Conservation (phyloP, 1,140 invertebrate species). For the Drosophila biarmipes region DNA sequence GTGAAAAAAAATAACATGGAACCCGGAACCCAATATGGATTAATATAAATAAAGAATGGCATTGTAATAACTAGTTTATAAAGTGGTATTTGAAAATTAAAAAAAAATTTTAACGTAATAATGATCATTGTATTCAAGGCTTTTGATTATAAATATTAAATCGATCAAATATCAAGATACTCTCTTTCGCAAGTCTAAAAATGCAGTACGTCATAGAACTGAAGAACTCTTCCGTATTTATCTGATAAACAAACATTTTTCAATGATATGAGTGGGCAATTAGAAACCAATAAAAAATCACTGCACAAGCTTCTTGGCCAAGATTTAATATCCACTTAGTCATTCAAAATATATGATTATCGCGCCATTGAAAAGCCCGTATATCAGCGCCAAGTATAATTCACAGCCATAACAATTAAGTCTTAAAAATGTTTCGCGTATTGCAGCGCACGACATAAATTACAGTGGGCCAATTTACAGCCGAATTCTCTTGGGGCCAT, state of each 20-base stretch:
- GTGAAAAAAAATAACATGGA: background rate
- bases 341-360: slow-evolving; percentile 26
- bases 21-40: no score
- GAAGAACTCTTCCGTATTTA: background rate
- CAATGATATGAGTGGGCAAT: background rate
- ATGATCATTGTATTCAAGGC: no score
- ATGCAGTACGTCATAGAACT: background rate
- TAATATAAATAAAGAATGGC: no score
- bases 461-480: slow-evolving; percentile 26
- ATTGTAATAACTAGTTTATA: background rate
- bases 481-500: slow-evolving; percentile 34
- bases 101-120: no score
- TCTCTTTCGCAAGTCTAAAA: background rate
- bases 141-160: no score
- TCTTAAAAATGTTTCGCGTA: slow-evolving; percentile 51
- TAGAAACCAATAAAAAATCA: slow-evolving; percentile 17
- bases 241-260: background rate
- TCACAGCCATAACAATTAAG: slow-evolving; percentile 63
- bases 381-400: slow-evolving; percentile 44
- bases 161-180: no score
- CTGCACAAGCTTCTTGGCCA: background rate
- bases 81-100: background rate
- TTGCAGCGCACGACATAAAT: slow-evolving; percentile 44
- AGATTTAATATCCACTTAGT: slow-evolving; percentile 17
- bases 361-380: slow-evolving; percentile 10